Evolutionary conservation across 1,140 invertebrate species (phyloP).

Genomic region (Pinna nobilis): DNA sequence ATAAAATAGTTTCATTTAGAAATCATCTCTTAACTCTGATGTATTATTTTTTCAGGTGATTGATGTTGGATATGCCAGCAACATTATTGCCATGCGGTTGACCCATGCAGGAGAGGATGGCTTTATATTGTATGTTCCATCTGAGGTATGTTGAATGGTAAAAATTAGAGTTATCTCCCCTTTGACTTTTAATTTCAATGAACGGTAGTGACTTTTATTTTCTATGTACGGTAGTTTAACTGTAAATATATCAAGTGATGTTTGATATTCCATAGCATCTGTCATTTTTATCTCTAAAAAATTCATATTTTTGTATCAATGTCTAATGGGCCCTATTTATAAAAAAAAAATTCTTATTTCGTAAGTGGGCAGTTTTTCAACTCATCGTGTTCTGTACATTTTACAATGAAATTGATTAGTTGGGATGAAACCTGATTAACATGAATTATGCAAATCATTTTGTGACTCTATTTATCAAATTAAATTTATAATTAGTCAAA

Average conservation of each 20-base stretch:
- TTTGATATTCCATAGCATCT: conserved; percentile 2
- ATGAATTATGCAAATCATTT: too few relatives aligned
- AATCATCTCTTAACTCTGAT: not conserved
- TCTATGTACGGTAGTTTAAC: not conserved
- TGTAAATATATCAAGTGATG: not conserved
- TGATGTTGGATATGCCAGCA: conserved; percentile 94
- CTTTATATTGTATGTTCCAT: conserved; percentile 97
- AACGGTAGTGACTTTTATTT: not conserved
- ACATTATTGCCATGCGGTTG: conserved; percentile 94
- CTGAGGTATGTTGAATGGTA: conserved; percentile 83
- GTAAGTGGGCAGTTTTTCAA: too few relatives aligned
- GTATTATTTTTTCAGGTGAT: conserved; percentile 80
- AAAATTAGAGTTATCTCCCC: not conserved
- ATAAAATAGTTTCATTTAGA: too few relatives aligned
- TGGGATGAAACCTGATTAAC: too few relatives aligned
- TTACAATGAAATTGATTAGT: too few relatives aligned
- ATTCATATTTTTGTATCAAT: not conserved
- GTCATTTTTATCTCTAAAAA: too few relatives aligned
- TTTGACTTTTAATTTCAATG: not conserved
- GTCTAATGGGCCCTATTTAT: too few relatives aligned
- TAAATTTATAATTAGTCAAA: too few relatives aligned
- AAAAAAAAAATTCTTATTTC: too few relatives aligned
- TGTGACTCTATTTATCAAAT: too few relatives aligned
- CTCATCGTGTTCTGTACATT: too few relatives aligned
- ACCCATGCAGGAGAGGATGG: conserved; percentile 98